Evolutionary conservation across 2,888 invertebrate genomes (phyloP), one percentile per base, ranked within the genome.

Genomic region (Heliconius ethilla): DNA sequence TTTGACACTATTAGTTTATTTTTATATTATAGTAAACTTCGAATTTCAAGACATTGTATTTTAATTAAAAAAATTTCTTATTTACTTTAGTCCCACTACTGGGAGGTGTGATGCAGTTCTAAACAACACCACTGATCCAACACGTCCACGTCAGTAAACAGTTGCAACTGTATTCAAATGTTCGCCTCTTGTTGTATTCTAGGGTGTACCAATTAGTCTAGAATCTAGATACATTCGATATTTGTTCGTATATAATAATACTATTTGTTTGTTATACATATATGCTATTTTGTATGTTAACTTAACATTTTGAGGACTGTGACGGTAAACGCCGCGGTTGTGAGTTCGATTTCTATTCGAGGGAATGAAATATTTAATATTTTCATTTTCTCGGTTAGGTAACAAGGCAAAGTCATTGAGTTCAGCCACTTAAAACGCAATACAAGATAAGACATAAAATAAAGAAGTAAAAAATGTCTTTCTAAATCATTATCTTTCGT

Each of bases 161-260:
- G 59, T 70, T 25, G 59, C 72, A 33, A 37, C 55, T 33, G 59
- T 72, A 72, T 72, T 72, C 72, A 72, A 72, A 72, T 72, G 59
- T 59, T 13, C 33, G 59, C 33, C 72, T 72, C 74, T 65, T 65
- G 63, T 74, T 65, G 74, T 63, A 74, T 63, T 45, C 63, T 65
- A 63, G 65, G 74, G 45, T 40, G 27, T 74, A 40, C 74, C 74
- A 74, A 74, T 74, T 74, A 74, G 74, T 74, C 74, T 27, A 69
- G 69, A 69, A 69, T 25, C 40, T 45, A 45, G 69, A 74, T 74
- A 65, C 65, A 45, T 63, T 59, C 74, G 65, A 74, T 74, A 74
- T 74, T 65, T 74, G 65, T 59, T 15, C 33, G 33, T 72, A 37
- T 59, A 33, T 59, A 15, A 27, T 72, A 72, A 59, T 55, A 72